These are phyloP conservation scores for Upupa epops DNA, from an alignment of 2,113 vertebrate species.

Conservation along the genomic window DNA sequence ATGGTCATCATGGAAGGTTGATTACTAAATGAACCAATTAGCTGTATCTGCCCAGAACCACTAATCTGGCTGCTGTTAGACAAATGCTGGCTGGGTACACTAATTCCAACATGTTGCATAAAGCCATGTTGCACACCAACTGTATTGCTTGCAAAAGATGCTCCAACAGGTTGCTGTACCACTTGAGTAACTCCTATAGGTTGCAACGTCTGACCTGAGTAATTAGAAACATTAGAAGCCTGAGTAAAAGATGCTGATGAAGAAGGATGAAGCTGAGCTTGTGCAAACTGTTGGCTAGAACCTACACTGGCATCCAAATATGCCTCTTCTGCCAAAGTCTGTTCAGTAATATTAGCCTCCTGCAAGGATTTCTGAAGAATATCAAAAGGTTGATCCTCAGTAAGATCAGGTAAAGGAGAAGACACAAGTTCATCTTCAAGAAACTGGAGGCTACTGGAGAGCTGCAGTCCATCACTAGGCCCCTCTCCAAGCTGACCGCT, in stretches of 20 bases:
- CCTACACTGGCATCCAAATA: slow-evolving; percentile 90
- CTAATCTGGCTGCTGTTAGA: slow-evolving; percentile 85
- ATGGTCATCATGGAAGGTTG: slow-evolving; percentile 93
- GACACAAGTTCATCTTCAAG: slow-evolving; percentile 93
- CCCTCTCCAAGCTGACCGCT: slow-evolving; percentile 86
- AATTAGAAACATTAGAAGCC: slow-evolving; percentile 84
- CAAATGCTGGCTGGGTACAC: slow-evolving; percentile 84
- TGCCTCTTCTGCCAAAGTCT: slow-evolving; percentile 96
- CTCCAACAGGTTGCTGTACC: slow-evolving; percentile 78
- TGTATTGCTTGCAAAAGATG: slow-evolving; percentile 85
- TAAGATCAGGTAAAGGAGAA: slow-evolving; percentile 88
- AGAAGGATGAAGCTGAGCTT: slow-evolving; percentile 81
- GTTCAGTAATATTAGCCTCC: slow-evolving; percentile 98
- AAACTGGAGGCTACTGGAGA: slow-evolving; percentile 94
- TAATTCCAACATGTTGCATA: slow-evolving; percentile 89
- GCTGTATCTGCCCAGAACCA: slow-evolving; percentile 90
- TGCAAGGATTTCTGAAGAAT: slow-evolving; percentile 98
- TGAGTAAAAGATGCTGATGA: slow-evolving; percentile 86
- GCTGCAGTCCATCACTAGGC: slow-evolving; percentile 86
- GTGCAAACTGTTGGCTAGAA: slow-evolving; percentile 82
- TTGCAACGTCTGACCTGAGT: slow-evolving; percentile 85
- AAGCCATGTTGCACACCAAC: slow-evolving; percentile 89
- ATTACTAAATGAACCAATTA: slow-evolving; percentile 90
- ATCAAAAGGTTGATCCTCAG: slow-evolving; percentile 97
- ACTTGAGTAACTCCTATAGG: slow-evolving; percentile 83